phyloP scores from a whole-genome alignment of 2,113 vertebrate species.

The Percina caprodes region DNA sequence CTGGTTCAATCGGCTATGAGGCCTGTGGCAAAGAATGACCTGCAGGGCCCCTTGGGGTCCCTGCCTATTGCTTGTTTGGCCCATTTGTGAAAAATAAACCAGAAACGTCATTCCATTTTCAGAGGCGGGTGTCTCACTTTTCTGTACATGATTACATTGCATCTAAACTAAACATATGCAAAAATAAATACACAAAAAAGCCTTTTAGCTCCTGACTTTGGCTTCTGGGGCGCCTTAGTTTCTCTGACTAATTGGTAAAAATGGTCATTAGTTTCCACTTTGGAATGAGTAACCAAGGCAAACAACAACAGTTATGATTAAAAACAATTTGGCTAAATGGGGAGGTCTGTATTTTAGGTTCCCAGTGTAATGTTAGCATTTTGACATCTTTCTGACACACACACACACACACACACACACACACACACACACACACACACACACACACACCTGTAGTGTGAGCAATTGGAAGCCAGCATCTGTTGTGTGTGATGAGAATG shows the following conservation, averaged over 20 bases:
- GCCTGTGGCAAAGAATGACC: too few species aligned
- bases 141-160: neutral
- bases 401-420: slow-evolving; percentile 29
- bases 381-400: slow-evolving; percentile 20
- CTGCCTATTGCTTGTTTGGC: too few species aligned
- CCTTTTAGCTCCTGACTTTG: slow-evolving; percentile 9
- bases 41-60: neutral
- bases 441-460: slow-evolving; percentile 63
- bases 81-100: too few species aligned
- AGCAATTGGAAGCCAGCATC: slow-evolving; percentile 80
- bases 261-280: slow-evolving; percentile 9
- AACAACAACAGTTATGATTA: slow-evolving; percentile 26
- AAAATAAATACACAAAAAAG: neutral
- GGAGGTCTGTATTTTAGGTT: slow-evolving; percentile 16
- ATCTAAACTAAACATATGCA: too few species aligned
- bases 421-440: slow-evolving; percentile 4
- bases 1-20: too few species aligned
- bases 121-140: too few species aligned
- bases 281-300: slow-evolving; percentile 24
- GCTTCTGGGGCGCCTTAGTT: neutral
- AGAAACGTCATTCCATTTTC: neutral
- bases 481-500: slow-evolving; percentile 82
- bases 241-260: neutral
- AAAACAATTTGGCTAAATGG: slow-evolving; percentile 27
- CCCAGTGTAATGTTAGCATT: slow-evolving; percentile 9